Percentiles rank a stretch among this genome's conserved stretches.
Conservation (phyloP, 2,113 vertebrate species). For the Martes martes region DNA sequence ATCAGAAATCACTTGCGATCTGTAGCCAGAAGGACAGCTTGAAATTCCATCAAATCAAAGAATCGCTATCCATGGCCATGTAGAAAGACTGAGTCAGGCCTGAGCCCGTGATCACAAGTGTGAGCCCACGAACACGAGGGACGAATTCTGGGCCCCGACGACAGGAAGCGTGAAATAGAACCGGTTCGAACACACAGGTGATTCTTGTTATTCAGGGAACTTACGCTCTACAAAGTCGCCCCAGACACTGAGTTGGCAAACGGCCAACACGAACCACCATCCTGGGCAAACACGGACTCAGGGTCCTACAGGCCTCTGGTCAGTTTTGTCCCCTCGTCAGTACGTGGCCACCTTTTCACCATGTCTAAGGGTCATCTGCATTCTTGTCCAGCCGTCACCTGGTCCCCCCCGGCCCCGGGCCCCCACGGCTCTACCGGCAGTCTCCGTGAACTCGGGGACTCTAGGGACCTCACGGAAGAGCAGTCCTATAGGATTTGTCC, state of each 20-base stretch:
- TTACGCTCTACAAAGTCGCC: rapidly evolving
- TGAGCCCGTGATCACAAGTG: no score
- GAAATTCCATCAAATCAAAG: no score
- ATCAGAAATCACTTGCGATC: no score
- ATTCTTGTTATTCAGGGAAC: rapidly evolving
- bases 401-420: no score
- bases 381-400: no score
- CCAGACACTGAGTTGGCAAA: rapidly evolving
- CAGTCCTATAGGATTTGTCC: no score
- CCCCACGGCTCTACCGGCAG: rapidly evolving
- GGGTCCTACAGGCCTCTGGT: background rate
- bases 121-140: background rate
- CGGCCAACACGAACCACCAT: rapidly evolving
- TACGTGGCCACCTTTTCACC: rapidly evolving
- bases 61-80: no score
- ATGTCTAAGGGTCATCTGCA: rapidly evolving
- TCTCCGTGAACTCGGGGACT: background rate
- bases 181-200: rapidly evolving
- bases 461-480: background rate
- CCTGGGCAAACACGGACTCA: rapidly evolving
- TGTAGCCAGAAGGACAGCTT: no score
- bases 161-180: rapidly evolving
- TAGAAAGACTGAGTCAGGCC: no score
- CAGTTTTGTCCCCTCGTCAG: rapidly evolving
- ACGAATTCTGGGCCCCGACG: background rate